Base-by-base conservation (phyloP, 2,888 invertebrate species). In the Odiellus spinosus region DNA sequence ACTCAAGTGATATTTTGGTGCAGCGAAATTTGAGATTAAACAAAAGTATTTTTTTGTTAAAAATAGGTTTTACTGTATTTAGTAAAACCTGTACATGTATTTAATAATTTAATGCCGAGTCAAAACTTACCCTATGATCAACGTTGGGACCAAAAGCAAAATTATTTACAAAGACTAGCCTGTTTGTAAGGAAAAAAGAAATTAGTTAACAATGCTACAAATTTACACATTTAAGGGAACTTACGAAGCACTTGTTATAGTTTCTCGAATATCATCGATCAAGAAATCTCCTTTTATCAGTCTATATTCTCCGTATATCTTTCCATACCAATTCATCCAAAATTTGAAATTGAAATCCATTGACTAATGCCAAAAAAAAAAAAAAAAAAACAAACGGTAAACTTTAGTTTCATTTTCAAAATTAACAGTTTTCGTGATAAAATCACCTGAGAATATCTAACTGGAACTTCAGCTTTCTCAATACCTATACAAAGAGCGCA, bases 281-380 rank as follows among this genome's bases (percentile, higher is more conserved):
- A 98, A 70, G 69, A 98, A 98, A 67, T 98, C 95, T 39, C 95
- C 96, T 62, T 86, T 86, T 56, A 90, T 78, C 59, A 93, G 72
- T 67, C 83, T 78, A 71, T 88, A 95, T 45, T 90, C 84, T 56
- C 88, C 85, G 63, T 74, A 82, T 58, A 81, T 82, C 68, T 96
- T 96, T 14, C 98, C 98, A 67, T 91, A 98, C 91, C 95, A 98
- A 59, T 76, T 79, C 86, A 98, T 90, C 85, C 93, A 91, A 62
- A 81, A 82, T 56, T 82, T 77, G 72, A 95, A 96, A 65, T 85
- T 77, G 53, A 68, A 67, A 66, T 90, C 84, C 91, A 95, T 90
- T 58, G 77, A 76, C 80, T 83, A 70, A 59, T 40, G 8, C 32
- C 32, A 14, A 44, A 39, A 21, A 21, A 45, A 45, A 40, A 51